These are phyloP conservation scores for Zaprionus davidi DNA, from an alignment of 1,140 invertebrate genomes.

Conservation along the genomic window DNA sequence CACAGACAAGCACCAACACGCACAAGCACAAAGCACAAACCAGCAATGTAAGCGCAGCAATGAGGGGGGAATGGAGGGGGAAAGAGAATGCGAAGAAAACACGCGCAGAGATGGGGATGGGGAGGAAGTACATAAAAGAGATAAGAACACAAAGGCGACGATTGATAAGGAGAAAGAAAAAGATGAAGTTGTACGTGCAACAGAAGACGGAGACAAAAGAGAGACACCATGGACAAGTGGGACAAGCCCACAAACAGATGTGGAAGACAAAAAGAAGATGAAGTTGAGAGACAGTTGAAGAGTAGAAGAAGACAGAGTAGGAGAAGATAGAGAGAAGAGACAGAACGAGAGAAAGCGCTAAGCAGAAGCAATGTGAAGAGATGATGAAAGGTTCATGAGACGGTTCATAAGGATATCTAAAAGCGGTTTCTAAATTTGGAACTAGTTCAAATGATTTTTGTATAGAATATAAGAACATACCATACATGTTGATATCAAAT, in stretches of 20 bases:
- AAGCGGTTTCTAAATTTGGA: neutral
- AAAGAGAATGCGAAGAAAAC: conserved; percentile 18
- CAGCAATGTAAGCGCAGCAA: conserved; percentile 14
- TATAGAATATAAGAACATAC: too few relatives aligned
- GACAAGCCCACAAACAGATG: conserved; percentile 1
- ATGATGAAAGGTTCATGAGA: neutral
- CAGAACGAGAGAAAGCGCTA: neutral
- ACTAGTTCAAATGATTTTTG: neutral
- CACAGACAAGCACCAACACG: conserved; percentile 6
- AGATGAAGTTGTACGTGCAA: conserved; percentile 7
- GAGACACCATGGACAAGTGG: conserved; percentile 1
- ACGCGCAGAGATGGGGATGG: conserved; percentile 8
- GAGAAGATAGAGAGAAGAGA: neutral
- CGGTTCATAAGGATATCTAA: neutral
- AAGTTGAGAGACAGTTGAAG: neutral
- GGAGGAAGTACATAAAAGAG: conserved; percentile 18
- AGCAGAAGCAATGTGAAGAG: conserved; percentile 11
- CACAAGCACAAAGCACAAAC: conserved; percentile 40
- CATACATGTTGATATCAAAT: neutral
- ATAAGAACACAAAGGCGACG: conserved; percentile 6
- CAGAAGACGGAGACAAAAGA: conserved; percentile 8
- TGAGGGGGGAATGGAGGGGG: conserved; percentile 4
- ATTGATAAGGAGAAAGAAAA: neutral
- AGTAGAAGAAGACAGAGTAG: neutral
- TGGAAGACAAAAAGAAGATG: neutral